Percentiles rank a stretch among this genome's conserved stretches.
These are phyloP conservation scores for Palythoa heliodiscus DNA, from an alignment of 92 coral and sea anemone genomes.

Conservation along the genomic window DNA sequence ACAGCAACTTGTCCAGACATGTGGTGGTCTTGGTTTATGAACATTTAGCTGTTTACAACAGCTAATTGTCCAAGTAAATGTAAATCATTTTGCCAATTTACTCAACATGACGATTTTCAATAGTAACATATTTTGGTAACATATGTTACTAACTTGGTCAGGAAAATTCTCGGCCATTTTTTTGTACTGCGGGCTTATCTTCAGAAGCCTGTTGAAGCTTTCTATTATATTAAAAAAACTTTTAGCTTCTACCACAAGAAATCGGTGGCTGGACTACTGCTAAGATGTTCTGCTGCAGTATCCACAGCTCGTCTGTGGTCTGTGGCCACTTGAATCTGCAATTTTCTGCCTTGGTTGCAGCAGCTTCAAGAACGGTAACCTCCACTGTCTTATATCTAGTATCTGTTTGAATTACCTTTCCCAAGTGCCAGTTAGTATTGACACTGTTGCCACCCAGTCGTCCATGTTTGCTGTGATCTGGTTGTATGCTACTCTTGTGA, in stretches of 20 bases:
- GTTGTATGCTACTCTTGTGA: no score
- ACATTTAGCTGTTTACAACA: neutral
- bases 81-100: conserved; percentile 6
- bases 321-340: no score
- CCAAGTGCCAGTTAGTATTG: no score
- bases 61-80: conserved; percentile 12
- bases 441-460: no score
- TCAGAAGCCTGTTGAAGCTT: neutral
- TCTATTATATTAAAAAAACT: neutral
- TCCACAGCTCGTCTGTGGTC: no score
- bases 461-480: no score
- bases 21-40: neutral
- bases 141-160: neutral
- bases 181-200: neutral
- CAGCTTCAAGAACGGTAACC: no score
- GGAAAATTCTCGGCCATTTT: neutral
- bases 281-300: no score
- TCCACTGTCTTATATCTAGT: no score
- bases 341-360: no score
- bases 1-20: neutral
- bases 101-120: neutral
- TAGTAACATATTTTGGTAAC: conserved; percentile 9
- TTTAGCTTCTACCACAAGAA: neutral
- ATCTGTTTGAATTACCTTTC: no score
- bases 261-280: no score